Evolutionary conservation across 2,797 vertebrate genomes (phyloP).

Genomic region (Australoheros facetus): DNA sequence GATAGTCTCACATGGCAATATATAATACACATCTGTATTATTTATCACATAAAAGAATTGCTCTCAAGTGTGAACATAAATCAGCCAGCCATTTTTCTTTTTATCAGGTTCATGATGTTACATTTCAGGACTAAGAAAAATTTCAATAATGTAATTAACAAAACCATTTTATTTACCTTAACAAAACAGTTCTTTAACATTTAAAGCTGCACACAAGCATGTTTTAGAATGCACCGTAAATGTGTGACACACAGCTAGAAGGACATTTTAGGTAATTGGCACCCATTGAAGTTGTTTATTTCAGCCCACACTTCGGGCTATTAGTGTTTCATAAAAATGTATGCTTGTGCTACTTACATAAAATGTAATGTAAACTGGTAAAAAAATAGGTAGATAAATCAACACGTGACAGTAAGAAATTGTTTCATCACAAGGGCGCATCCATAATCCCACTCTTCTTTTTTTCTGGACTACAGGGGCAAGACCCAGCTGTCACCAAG

Average conservation of each 20-base stretch:
- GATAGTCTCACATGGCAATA: slow-evolving; percentile 4
- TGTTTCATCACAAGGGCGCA: no score
- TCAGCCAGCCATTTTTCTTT: no score
- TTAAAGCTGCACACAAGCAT: neutral
- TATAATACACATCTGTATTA: slow-evolving; percentile 15
- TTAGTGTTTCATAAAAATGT: neutral
- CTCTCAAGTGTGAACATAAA: no score
- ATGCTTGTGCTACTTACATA: neutral
- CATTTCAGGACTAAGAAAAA: neutral
- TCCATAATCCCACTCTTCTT: no score
- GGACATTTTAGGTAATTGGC: no score
- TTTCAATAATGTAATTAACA: neutral
- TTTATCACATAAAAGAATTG: no score
- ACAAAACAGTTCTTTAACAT: neutral
- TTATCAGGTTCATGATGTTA: neutral
- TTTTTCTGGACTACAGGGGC: no score
- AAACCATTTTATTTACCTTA: neutral
- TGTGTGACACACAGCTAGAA: no score
- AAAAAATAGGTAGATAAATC: neutral
- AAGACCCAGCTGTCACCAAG: no score
- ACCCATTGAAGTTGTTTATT: neutral
- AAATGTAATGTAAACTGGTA: no score
- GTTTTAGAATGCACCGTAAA: no score
- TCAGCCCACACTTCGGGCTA: neutral
- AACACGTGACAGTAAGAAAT: no score